These are phyloP conservation scores for Campopleginae sp. DNA, from an alignment of 2,888 invertebrate genomes.

Conservation along the genomic window DNA sequence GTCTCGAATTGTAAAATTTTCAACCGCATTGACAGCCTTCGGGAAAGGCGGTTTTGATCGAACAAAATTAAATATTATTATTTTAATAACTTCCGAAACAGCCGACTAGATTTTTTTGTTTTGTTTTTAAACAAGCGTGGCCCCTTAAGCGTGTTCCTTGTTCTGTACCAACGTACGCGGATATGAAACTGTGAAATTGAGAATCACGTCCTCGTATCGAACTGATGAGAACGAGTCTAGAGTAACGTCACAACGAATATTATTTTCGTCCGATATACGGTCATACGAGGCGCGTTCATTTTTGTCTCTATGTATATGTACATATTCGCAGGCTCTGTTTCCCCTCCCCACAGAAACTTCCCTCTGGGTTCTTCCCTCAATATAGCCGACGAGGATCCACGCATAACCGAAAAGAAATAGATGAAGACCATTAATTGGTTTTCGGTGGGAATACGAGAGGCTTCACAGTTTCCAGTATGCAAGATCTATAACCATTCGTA, in stretches of 20 bases:
- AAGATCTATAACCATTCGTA: conserved; percentile 3
- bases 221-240: not conserved
- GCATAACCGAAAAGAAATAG: conserved; percentile 73
- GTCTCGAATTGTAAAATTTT: too few species aligned
- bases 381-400: conserved; percentile 35
- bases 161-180: not conserved
- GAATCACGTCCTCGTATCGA: not conserved
- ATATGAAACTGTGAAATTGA: not conserved
- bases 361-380: conserved; percentile 39
- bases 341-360: conserved; percentile 19
- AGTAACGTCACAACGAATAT: not conserved
- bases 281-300: conserved; percentile 22
- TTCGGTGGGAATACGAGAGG: conserved; percentile 57
- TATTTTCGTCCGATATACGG: not conserved
- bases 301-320: conserved; percentile 20
- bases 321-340: conserved; percentile 49
- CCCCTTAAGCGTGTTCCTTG: not conserved
- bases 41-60: not conserved
- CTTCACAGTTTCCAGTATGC: conserved; percentile 14
- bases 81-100: not conserved
- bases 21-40: too few species aligned
- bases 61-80: too few species aligned
- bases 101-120: not conserved
- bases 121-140: not conserved
- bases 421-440: conserved; percentile 81